Evolutionary conservation across 2,888 invertebrate genomes (phyloP), one percentile per base, ranked within the genome.

Genomic region (Acanthosoma haemorrhoidale): DNA sequence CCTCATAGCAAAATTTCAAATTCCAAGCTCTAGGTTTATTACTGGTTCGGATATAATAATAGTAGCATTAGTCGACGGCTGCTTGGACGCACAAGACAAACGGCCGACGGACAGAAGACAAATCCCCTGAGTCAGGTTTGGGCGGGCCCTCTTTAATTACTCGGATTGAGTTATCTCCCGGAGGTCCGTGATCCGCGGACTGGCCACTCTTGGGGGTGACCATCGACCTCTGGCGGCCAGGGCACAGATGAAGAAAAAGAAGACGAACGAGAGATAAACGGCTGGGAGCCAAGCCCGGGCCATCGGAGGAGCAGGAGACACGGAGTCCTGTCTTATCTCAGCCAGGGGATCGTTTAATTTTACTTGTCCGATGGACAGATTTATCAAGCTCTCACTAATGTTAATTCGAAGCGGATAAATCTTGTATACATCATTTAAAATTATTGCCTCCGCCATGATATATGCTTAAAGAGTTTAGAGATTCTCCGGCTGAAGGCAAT

Each of bases 361-460:
- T 51, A 51, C 51, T 51, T 25, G 25, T n/a, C 25, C 51, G 51
- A 51, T 51, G 51, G 51, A 51, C 51, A 51, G 21, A 51, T 51
- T 51, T 51, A 51, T 51, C 51, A 51, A 51, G 25, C 13, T 25
- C 21, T 13, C 29, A 51, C 51, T 51, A 51, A 51, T 51, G 51
- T 51, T 51, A 51, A 51, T 51, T 51, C 51, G 25, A n/a, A n/a
- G n/a, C n/a, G n/a, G n/a, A n/a, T n/a, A n/a, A 51, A 51, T 51
- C 51, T 51, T 51, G 29, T 51, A 51, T 51, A 51, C 51, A 51
- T 51, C 51, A 51, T 51, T 51, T 51, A 51, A 51, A 51, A 51
- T 51, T 51, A 51, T 51, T 51, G 51, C 51, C 29, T n/a, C 5
- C 4, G 9, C 18, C 51, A 51, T 51, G 51, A 51, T 51, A 25